phyloP scores from a whole-genome alignment of 2,888 invertebrate species.

The Xestoiulus laeticollis region DNA sequence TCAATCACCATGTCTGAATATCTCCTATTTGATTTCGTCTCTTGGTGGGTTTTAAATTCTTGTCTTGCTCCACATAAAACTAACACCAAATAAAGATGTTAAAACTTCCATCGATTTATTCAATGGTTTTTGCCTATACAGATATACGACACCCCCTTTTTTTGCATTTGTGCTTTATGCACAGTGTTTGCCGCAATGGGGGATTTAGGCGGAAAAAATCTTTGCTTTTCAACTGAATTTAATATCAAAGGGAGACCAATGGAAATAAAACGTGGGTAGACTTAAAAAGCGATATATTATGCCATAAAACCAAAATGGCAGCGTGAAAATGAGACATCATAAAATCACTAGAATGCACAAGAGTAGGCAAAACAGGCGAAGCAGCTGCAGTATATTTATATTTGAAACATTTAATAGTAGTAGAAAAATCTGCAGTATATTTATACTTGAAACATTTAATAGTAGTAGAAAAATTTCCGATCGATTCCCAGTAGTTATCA shows the following conservation, averaged over 20 bases:
- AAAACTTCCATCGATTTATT: slow-evolving; percentile 49
- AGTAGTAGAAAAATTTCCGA: too few relatives aligned
- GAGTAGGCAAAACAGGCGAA: neutral
- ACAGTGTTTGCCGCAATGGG: slow-evolving; percentile 38
- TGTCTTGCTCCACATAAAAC: slow-evolving; percentile 46
- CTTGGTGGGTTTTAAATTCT: slow-evolving; percentile 38
- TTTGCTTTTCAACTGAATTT: slow-evolving; percentile 34
- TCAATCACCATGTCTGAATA: slow-evolving; percentile 16
- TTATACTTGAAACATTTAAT: too few relatives aligned
- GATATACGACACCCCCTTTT: slow-evolving; percentile 15
- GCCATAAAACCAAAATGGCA: slow-evolving; percentile 34
- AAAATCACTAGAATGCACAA: neutral
- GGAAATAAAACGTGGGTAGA: slow-evolving; percentile 18
- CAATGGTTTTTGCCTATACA: slow-evolving; percentile 19
- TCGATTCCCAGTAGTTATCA: too few relatives aligned
- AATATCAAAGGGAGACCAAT: slow-evolving; percentile 36
- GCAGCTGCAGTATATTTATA: too few relatives aligned
- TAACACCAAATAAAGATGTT: slow-evolving; percentile 49
- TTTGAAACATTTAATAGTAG: too few relatives aligned
- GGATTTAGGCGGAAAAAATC: slow-evolving; percentile 44
- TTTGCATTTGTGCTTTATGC: slow-evolving; percentile 17
- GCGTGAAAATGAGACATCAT: slow-evolving; percentile 4
- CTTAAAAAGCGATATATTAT: slow-evolving; percentile 20
- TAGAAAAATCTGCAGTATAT: too few relatives aligned
- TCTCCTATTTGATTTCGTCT: slow-evolving; percentile 13